Conservation (phyloP, 1,140 invertebrate species). For the Drosophila bocki region DNA sequence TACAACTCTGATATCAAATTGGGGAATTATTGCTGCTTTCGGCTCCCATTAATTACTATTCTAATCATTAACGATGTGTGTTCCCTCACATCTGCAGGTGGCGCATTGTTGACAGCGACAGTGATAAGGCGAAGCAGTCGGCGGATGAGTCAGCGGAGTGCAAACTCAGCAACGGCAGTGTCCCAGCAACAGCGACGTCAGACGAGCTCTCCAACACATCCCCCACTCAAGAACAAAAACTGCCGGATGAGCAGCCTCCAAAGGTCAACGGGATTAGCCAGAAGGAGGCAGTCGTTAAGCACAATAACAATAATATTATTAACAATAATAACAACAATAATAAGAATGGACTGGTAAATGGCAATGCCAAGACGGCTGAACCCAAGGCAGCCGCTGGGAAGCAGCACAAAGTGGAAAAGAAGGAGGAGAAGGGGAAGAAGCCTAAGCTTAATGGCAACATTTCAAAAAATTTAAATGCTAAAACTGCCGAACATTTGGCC, state of each 20-base stretch:
- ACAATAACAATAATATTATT: slow-evolving; percentile 48
- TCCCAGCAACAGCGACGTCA: not conserved
- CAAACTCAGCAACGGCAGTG: slow-evolving; percentile 23
- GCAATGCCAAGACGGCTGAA: slow-evolving; percentile 31
- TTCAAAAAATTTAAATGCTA: slow-evolving; percentile 5
- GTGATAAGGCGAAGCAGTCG: slow-evolving; percentile 43
- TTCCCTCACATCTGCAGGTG: slow-evolving; percentile 85
- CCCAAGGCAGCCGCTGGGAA: slow-evolving; percentile 4
- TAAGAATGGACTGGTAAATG: slow-evolving; percentile 60
- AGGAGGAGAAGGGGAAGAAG: slow-evolving; percentile 2
- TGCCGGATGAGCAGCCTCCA: not conserved
- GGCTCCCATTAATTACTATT: not conserved
- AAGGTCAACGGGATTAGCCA: slow-evolving; percentile 63
- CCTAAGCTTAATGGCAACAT: slow-evolving; percentile 51
- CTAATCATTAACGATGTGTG: slow-evolving; percentile 6
- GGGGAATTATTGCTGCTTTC: not conserved
- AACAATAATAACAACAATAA: slow-evolving; percentile 42
- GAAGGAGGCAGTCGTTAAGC: slow-evolving; percentile 23
- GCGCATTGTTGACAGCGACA: slow-evolving; percentile 87
- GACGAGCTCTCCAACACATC: not conserved
- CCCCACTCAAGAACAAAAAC: not conserved
- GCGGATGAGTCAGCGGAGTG: slow-evolving; percentile 14
- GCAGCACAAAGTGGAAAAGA: not conserved
- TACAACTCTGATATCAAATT: not conserved
- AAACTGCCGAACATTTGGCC: slow-evolving; percentile 8